A percentile compares a stretch with the other conserved stretches of the same genome.
Evolutionary conservation across 2,888 invertebrate species (phyloP).

Genomic region (Willowsia nigromaculata): DNA sequence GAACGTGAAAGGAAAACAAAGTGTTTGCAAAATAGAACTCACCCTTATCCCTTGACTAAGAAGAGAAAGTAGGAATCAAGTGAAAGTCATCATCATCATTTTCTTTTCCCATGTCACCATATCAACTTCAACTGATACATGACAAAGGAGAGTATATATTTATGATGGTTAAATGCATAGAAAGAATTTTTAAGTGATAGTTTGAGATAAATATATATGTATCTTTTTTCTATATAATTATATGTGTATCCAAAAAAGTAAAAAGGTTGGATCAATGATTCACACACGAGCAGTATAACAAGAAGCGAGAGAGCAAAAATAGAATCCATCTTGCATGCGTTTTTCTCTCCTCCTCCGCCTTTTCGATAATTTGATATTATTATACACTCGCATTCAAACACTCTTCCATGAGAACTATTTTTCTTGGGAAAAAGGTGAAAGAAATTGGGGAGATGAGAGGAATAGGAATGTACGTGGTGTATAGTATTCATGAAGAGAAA

Average conservation of each 20-base stretch:
- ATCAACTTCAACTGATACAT: background rate
- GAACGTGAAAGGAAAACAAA: slow-evolving; percentile 69
- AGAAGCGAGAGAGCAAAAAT: background rate
- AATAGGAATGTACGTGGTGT: background rate
- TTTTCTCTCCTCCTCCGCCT: background rate
- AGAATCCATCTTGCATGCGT: background rate
- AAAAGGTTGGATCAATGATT: background rate
- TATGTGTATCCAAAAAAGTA: background rate
- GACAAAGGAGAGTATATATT: no score
- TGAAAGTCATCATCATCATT: background rate
- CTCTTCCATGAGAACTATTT: background rate
- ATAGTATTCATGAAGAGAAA: slow-evolving; percentile 15
- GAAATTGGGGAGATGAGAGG: background rate
- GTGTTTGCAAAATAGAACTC: slow-evolving; percentile 42
- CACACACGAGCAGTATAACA: background rate
- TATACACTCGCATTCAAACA: background rate
- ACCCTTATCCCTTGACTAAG: background rate
- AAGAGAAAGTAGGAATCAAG: slow-evolving; percentile 38
- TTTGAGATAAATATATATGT: no score
- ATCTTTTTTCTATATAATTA: background rate
- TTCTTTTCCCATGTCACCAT: background rate
- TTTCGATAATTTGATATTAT: background rate
- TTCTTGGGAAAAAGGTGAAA: background rate
- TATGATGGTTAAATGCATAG: no score
- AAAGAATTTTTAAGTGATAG: no score